Conservation (phyloP, 2,888 invertebrate genomes). For the Ichneumoninae sp. region DNA sequence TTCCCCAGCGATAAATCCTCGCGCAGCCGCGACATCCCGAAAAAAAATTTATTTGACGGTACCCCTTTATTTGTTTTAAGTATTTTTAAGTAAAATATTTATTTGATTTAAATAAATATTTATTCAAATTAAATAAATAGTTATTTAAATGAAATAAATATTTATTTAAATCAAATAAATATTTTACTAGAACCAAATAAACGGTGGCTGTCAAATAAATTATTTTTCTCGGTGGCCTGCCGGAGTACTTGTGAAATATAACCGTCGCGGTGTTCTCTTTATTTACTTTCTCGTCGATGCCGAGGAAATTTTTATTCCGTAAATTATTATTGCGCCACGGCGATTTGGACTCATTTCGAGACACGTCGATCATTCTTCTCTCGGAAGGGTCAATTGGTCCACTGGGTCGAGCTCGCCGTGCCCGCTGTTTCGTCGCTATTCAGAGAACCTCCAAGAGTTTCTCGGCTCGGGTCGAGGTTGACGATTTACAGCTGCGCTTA, state of each 20-base stretch:
- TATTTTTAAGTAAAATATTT: no score
- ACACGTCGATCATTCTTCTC: neutral
- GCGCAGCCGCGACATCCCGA: neutral
- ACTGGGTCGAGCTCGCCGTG: no score
- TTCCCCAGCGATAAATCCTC: neutral
- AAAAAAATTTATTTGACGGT: no score
- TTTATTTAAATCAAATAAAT: no score
- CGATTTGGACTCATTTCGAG: neutral
- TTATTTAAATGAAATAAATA: no score
- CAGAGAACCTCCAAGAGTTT: neutral
- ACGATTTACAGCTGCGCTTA: slow-evolving; percentile 56
- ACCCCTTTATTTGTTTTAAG: no score
- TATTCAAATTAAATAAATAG: no score
- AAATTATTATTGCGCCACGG: no score
- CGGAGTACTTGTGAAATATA: neutral
- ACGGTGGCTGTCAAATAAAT: no score
- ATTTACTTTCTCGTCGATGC: neutral
- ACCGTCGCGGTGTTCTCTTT: neutral
- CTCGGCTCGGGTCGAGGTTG: neutral
- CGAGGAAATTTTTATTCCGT: no score
- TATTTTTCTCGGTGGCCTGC: neutral
- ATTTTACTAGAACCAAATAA: no score
- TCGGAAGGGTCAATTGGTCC: neutral
- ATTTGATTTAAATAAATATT: no score
- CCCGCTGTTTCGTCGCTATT: neutral